Percentiles rank a stretch among this genome's conserved stretches.
Conservation (phyloP, 2,113 vertebrate species). For the Sturnus vulgaris region DNA sequence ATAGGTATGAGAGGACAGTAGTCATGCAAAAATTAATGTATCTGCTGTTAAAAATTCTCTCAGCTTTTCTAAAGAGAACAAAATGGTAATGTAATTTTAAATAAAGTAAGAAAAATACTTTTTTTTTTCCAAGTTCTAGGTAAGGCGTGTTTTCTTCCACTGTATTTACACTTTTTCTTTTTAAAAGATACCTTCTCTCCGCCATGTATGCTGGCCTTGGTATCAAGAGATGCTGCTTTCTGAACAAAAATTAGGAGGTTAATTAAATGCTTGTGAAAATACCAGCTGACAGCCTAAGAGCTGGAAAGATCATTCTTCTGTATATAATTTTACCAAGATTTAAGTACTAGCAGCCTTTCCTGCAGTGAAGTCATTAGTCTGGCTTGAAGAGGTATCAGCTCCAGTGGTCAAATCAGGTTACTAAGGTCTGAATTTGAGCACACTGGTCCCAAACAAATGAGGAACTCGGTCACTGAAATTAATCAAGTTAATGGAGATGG, state of each 20-base stretch:
- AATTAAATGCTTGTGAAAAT: background rate
- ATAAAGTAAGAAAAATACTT: background rate
- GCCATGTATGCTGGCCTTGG: background rate
- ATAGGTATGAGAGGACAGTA: background rate
- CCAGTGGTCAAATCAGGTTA: background rate
- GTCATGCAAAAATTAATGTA: background rate
- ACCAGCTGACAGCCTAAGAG: background rate
- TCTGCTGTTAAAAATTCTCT: background rate
- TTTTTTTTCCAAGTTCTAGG: background rate
- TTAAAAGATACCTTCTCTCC: background rate
- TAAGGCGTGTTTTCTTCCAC: background rate
- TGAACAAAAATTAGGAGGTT: background rate
- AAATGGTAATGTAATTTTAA: background rate
- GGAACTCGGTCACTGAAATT: background rate
- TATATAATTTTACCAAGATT: background rate
- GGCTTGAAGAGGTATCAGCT: background rate
- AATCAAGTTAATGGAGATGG: background rate
- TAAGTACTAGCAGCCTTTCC: background rate
- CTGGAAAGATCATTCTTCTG: background rate
- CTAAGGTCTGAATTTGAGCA: background rate
- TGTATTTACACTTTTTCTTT: background rate
- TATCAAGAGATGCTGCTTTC: background rate
- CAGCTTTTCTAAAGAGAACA: background rate
- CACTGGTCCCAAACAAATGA: background rate
- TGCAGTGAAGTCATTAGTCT: background rate